Percentiles rank a stretch among this genome's conserved stretches.
Conservation (phyloP, 2,113 vertebrate genomes). For the Thamnaconus septentrionalis region DNA sequence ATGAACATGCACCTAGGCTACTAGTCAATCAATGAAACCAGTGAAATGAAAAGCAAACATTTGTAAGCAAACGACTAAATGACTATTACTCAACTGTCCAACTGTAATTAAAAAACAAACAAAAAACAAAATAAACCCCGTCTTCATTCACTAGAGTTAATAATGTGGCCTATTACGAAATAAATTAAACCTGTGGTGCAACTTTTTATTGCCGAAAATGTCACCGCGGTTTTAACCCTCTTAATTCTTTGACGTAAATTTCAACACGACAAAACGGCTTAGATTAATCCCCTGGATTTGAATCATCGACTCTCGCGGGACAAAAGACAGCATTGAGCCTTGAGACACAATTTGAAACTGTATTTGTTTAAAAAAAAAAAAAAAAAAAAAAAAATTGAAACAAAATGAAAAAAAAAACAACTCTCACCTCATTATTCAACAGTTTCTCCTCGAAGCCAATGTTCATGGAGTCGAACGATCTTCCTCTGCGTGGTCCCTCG, state of each 20-base stretch:
- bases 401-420: too few species aligned
- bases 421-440: slow-evolving; percentile 81
- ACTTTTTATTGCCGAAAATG: background rate
- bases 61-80: too few species aligned
- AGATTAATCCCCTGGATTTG: slow-evolving; percentile 41
- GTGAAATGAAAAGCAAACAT: too few species aligned
- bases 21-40: too few species aligned
- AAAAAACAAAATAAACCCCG: too few species aligned
- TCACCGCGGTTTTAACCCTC: slow-evolving; percentile 24
- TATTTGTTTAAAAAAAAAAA: background rate
- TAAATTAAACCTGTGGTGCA: too few species aligned
- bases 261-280: slow-evolving; percentile 41
- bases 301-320: background rate
- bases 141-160: too few species aligned
- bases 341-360: background rate
- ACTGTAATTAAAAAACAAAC: too few species aligned
- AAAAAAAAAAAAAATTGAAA: too few species aligned
- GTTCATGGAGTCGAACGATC: slow-evolving; percentile 83
- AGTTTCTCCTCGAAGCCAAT: slow-evolving; percentile 79
- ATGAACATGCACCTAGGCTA: too few species aligned
- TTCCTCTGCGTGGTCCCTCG: slow-evolving; percentile 79
- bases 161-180: too few species aligned
- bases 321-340: background rate
- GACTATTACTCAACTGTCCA: too few species aligned
- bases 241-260: slow-evolving; percentile 55